A percentile compares a stretch with the other conserved stretches of the same genome.
Evolutionary conservation across 2,797 vertebrate species (phyloP).

Genomic region (Anniella stebbinsi): DNA sequence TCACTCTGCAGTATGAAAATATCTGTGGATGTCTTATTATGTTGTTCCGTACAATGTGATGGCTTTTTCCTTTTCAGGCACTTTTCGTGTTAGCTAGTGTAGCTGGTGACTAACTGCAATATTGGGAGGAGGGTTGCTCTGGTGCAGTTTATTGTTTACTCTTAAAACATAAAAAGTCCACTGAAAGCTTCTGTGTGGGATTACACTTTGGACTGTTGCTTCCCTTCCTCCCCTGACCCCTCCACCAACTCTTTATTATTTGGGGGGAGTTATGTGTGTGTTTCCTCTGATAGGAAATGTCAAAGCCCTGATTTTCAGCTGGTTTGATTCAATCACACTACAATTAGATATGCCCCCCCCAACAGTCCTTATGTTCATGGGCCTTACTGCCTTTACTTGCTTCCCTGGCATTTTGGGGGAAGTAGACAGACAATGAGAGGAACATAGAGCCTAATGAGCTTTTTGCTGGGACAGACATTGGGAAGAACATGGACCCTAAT

Average conservation of each 20-base stretch:
- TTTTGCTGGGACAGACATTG: not conserved
- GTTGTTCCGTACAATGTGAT: slow-evolving; percentile 25
- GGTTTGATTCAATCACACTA: not conserved
- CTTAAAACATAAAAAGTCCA: slow-evolving; percentile 10
- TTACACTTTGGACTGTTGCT: not conserved
- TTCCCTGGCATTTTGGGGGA: not conserved
- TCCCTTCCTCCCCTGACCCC: not conserved
- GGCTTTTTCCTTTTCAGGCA: not conserved
- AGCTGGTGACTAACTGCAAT: slow-evolving; percentile 24
- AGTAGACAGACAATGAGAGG: not conserved
- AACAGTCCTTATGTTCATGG: not conserved
- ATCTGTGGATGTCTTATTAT: slow-evolving; percentile 29
- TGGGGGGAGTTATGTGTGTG: not conserved
- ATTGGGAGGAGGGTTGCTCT: not conserved
- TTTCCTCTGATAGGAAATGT: not conserved
- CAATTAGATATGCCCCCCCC: not conserved
- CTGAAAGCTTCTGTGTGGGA: not conserved
- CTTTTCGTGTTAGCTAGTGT: slow-evolving; percentile 25
- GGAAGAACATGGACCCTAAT: not conserved
- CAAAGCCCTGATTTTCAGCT: not conserved
- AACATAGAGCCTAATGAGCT: not conserved
- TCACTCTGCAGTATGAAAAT: slow-evolving; percentile 47
- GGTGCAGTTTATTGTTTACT: slow-evolving; percentile 28
- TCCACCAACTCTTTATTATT: not conserved
- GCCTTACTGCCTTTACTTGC: not conserved